A percentile compares a stretch with the other conserved stretches of the same genome.
These are phyloP conservation scores for Drosophila putrida DNA, from an alignment of 2,888 invertebrate genomes.

Conservation along the genomic window DNA sequence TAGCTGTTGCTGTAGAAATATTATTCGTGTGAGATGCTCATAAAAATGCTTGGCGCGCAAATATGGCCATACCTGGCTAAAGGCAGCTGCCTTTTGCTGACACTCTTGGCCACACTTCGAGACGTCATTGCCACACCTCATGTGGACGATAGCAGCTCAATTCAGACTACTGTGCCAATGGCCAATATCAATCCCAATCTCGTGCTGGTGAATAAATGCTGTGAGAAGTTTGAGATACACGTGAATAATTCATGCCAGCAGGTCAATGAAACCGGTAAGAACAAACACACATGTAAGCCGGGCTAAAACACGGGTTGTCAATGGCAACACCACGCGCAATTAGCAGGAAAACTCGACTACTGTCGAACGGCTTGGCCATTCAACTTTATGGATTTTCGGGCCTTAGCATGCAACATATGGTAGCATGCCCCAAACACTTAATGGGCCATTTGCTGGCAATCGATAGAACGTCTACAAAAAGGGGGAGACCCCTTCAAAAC, in stretches of 20 bases:
- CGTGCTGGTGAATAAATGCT: conserved; percentile 91
- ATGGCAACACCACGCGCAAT: conserved; percentile 45
- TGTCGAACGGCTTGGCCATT: conserved; percentile 57
- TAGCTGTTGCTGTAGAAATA: conserved; percentile 21
- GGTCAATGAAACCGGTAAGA: conserved; percentile 87
- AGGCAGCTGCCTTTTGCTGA: conserved; percentile 54
- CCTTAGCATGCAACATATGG: conserved; percentile 56
- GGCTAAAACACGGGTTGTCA: conserved; percentile 43
- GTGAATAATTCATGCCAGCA: conserved; percentile 89
- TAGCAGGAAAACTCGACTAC: conserved; percentile 22
- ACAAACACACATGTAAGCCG: conserved; percentile 16
- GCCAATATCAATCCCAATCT: conserved; percentile 44
- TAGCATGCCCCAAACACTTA: conserved; percentile 36
- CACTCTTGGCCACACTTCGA: conserved; percentile 35
- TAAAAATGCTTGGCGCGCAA: conserved; percentile 66
- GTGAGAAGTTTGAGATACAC: conserved; percentile 90
- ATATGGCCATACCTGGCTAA: conserved; percentile 50
- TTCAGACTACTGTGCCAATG: conserved; percentile 17
- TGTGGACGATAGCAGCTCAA: conserved; percentile 44
- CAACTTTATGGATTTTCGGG: conserved; percentile 72
- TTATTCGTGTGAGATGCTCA: conserved; percentile 51
- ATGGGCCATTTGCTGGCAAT: conserved; percentile 55
- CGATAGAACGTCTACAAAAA: not conserved
- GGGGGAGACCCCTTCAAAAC: conserved; percentile 26
- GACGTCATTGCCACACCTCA: conserved; percentile 31